phyloP scores from a whole-genome alignment of 2,797 vertebrate species.

The Sebastes vulpes region DNA sequence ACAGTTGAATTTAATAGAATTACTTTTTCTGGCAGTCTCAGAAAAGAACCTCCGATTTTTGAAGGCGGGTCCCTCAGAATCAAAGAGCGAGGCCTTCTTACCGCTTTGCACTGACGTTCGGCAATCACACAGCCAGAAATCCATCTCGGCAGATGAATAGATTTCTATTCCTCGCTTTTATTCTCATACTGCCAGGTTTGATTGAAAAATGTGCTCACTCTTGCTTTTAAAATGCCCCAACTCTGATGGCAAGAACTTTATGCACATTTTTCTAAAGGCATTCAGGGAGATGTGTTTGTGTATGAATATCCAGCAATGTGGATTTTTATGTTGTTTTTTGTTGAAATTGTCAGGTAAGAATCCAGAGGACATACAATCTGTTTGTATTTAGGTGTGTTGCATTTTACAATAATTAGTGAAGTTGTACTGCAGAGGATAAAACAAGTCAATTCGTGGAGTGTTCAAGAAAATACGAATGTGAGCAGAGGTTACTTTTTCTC shows the following conservation, averaged over 20 bases:
- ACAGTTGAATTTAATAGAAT: conserved; percentile 1
- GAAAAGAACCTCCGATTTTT: neutral
- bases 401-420: neutral
- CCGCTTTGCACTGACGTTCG: conserved; percentile 17
- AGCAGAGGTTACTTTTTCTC: neutral
- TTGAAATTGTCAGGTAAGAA: neutral
- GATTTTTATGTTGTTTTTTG: neutral
- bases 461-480: neutral
- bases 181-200: conserved; percentile 38
- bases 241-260: neutral
- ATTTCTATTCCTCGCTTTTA: conserved; percentile 42
- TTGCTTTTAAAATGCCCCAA: conserved; percentile 21
- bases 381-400: neutral
- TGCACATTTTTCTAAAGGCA: conserved; percentile 13
- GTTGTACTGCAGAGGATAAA: neutral
- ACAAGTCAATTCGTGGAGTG: neutral
- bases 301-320: neutral
- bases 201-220: conserved; percentile 41
- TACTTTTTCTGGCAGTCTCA: neutral
- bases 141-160: conserved; percentile 54
- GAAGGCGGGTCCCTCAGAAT: conserved; percentile 8
- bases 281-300: neutral
- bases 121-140: conserved; percentile 45
- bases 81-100: conserved; percentile 13
- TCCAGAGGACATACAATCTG: neutral